phyloP scores from a whole-genome alignment of 2,113 vertebrate species.

The Alosa alosa region DNA sequence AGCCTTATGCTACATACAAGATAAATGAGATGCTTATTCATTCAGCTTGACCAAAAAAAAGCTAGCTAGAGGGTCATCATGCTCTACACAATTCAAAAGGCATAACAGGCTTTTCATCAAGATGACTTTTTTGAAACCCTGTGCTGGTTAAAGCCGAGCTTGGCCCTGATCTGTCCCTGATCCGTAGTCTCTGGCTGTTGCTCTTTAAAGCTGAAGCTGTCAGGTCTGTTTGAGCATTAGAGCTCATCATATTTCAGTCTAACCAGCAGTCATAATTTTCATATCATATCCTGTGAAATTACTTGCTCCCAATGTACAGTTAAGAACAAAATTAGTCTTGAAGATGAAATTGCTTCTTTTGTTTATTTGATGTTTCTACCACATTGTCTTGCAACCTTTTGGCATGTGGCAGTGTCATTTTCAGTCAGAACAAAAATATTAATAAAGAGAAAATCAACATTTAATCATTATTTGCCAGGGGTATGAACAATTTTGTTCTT shows the following conservation, averaged over 20 bases:
- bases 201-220: background rate
- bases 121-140: background rate
- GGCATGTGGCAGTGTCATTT: too few relatives aligned
- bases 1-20: background rate
- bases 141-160: background rate
- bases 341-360: too few relatives aligned
- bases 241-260: background rate
- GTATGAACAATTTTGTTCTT: too few relatives aligned
- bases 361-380: too few relatives aligned
- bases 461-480: too few relatives aligned
- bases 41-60: constrained; percentile 1
- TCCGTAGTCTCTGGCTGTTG: too few relatives aligned
- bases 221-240: background rate
- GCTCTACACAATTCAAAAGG: background rate
- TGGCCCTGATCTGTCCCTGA: background rate
- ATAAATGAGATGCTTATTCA: background rate
- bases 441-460: too few relatives aligned
- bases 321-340: too few relatives aligned
- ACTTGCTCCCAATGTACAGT: too few relatives aligned
- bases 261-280: background rate
- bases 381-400: too few relatives aligned
- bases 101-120: background rate
- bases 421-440: too few relatives aligned
- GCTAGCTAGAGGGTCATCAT: background rate
- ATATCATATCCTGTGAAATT: background rate